Conservation (phyloP, 2,797 vertebrate species). For the Aselliscus stoliczkanus region DNA sequence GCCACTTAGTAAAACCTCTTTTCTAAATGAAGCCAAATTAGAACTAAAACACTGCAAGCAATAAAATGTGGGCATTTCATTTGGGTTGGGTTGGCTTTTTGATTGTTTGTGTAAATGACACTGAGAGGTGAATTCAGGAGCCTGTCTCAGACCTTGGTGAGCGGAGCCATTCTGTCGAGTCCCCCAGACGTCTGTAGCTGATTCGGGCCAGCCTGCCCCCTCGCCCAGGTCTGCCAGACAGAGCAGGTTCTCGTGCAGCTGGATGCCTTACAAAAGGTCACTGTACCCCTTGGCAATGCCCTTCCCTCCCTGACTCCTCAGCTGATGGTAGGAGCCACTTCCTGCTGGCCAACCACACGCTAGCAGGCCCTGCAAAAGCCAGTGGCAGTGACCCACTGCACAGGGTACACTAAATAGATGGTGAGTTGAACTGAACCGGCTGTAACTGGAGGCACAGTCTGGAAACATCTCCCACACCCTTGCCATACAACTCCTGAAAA, state of each 20-base stretch:
- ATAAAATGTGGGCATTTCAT: constrained; percentile 67
- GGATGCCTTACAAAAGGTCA: neutral
- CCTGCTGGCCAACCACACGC: neutral
- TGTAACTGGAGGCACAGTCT: neutral
- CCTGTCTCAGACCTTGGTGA: neutral
- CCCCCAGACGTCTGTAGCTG: neutral
- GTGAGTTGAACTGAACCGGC: neutral
- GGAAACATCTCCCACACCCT: neutral
- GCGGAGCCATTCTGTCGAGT: neutral
- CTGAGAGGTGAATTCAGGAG: neutral
- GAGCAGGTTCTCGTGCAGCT: neutral
- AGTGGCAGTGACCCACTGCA: neutral
- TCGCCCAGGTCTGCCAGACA: neutral
- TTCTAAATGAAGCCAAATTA: constrained; percentile 73
- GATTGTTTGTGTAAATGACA: constrained; percentile 52
- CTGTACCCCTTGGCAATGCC: neutral
- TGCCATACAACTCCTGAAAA: neutral
- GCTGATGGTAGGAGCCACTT: neutral
- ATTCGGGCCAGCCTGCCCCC: neutral
- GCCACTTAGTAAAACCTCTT: constrained; percentile 76
- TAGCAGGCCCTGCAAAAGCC: neutral
- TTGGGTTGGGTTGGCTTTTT: constrained; percentile 58
- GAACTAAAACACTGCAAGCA: constrained; percentile 64
- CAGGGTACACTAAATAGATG: neutral
- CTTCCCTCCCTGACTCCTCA: neutral